phyloP scores from a whole-genome alignment of 2,113 vertebrate species.

The Macrotis lagotis region DNA sequence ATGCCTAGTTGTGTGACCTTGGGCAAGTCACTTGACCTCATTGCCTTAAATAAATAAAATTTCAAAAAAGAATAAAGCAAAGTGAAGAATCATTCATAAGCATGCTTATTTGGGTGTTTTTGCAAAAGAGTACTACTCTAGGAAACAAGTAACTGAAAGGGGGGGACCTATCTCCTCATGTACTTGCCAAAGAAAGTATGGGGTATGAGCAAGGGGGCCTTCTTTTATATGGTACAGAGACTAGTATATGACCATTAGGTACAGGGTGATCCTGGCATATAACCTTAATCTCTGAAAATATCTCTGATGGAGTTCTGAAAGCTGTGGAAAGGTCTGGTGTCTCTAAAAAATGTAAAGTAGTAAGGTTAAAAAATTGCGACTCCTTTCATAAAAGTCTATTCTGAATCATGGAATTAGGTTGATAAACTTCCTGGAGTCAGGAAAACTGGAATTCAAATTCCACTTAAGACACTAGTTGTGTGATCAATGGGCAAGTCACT shows the following conservation, averaged over 20 bases:
- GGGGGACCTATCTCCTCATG: neutral
- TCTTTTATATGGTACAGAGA: neutral
- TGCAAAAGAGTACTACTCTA: neutral
- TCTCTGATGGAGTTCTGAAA: neutral
- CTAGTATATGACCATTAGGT: neutral
- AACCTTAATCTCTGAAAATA: neutral
- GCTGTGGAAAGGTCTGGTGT: neutral
- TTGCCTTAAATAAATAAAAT: no score
- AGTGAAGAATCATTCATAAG: neutral
- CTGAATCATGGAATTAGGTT: neutral
- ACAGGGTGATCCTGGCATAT: neutral
- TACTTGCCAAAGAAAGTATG: rapidly evolving
- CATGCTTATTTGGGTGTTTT: neutral
- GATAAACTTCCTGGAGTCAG: neutral
- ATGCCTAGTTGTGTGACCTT: no score
- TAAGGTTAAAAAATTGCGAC: neutral
- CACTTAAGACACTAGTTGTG: neutral
- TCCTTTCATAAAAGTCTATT: neutral
- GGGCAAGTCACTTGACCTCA: no score
- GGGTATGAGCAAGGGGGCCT: neutral
- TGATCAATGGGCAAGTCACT: neutral
- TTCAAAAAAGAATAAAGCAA: neutral
- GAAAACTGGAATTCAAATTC: neutral
- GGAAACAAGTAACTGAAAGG: neutral
- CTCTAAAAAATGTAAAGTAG: neutral